Percentiles rank a stretch among this genome's conserved stretches.
Evolutionary conservation across 2,113 vertebrate species (phyloP).

Genomic region (Crypturellus undulatus): DNA sequence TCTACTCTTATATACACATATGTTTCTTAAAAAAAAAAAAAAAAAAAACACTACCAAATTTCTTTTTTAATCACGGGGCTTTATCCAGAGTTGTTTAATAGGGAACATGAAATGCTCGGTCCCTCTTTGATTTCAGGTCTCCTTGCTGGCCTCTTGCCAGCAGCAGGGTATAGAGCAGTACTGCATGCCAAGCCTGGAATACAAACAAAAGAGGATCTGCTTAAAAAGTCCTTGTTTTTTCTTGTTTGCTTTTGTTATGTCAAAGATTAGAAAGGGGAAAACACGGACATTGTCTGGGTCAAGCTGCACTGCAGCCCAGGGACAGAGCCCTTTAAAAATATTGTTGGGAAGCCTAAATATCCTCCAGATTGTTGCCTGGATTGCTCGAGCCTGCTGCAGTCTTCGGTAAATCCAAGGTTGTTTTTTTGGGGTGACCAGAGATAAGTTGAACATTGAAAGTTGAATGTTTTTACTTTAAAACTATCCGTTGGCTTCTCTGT

Average conservation of each 20-base stretch:
- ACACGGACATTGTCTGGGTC: conserved; percentile 10
- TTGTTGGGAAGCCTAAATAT: conserved; percentile 10
- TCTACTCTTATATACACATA: not conserved
- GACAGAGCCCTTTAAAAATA: conserved; percentile 6
- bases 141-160: not conserved
- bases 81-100: not conserved
- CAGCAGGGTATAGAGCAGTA: not conserved
- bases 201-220: conserved; percentile 42
- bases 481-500: not conserved
- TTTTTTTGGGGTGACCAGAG: not conserved
- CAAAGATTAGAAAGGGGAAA: conserved; percentile 44
- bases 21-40: not conserved
- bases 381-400: not conserved
- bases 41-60: not conserved
- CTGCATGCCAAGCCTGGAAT: not conserved
- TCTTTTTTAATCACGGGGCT: not conserved
- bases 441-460: not conserved
- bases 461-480: not conserved
- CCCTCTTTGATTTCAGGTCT: conserved; percentile 16
- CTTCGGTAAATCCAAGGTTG: not conserved
- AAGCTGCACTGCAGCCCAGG: conserved; percentile 33
- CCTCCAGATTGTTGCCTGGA: not conserved
- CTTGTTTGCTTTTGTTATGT: conserved; percentile 58
- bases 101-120: not conserved
- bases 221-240: conserved; percentile 38